Conservation (phyloP, 2,888 invertebrate species). For the Euplagia quadripunctaria region DNA sequence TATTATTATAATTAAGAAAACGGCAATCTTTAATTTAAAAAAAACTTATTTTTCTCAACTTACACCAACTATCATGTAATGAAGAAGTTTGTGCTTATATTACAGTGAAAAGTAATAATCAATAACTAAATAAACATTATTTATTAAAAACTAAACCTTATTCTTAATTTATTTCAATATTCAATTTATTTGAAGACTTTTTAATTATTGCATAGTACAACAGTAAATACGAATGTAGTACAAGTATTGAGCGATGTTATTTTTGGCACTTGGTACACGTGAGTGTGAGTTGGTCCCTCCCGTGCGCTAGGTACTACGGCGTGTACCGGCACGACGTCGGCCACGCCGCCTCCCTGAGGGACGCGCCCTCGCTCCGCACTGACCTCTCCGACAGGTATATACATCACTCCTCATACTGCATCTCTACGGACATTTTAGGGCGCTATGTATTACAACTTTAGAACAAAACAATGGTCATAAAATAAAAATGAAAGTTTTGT, state of each 20-base stretch:
- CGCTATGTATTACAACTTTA: background rate
- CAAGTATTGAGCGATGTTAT: constrained; percentile 12
- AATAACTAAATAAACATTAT: too few relatives aligned
- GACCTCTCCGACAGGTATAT: constrained; percentile 81
- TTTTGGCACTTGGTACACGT: background rate
- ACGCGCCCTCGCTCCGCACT: constrained; percentile 74
- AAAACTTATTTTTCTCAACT: too few relatives aligned
- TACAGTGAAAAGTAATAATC: too few relatives aligned
- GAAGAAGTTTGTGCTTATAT: too few relatives aligned
- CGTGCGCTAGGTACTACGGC: constrained; percentile 55
- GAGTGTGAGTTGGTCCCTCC: constrained; percentile 11
- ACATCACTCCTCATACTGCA: background rate
- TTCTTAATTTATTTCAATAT: background rate
- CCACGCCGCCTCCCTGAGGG: constrained; percentile 63
- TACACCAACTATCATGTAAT: too few relatives aligned
- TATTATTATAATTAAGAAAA: too few relatives aligned
- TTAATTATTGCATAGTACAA: background rate
- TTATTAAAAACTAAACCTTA: background rate
- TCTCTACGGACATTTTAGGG: background rate
- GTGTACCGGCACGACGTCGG: constrained; percentile 46
- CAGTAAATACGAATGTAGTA: background rate
- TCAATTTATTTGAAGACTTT: background rate
- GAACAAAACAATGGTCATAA: background rate
- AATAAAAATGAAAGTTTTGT: background rate
- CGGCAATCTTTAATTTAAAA: too few relatives aligned